These are phyloP conservation scores for Leguminivora glycinivorella DNA, from an alignment of 1,140 invertebrate genomes.

Conservation along the genomic window DNA sequence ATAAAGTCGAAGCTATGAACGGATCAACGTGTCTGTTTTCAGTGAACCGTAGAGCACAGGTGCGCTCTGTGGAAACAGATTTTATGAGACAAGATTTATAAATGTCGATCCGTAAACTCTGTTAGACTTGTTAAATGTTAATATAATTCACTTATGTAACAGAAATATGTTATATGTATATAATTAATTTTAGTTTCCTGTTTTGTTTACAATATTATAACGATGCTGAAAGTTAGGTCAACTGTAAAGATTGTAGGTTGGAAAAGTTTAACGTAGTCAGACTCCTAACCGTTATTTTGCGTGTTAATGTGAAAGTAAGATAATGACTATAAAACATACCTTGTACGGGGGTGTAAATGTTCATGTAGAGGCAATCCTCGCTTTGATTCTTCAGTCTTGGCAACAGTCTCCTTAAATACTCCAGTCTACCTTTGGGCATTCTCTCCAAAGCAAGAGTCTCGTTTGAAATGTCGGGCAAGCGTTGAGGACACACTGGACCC, in stretches of 20 bases:
- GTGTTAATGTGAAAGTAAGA: background rate
- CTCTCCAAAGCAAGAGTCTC: constrained; percentile 88
- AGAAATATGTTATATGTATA: too few relatives aligned
- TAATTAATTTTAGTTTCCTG: too few relatives aligned
- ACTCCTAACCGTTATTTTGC: too few relatives aligned
- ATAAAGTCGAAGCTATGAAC: constrained; percentile 14
- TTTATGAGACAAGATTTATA: constrained; percentile 24
- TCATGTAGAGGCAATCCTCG: constrained; percentile 98
- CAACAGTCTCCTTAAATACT: constrained; percentile 90
- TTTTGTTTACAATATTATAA: too few relatives aligned
- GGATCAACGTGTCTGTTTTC: constrained; percentile 27
- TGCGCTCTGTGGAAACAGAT: constrained; percentile 20
- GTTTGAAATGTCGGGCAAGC: constrained; percentile 90
- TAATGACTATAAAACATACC: constrained; percentile 81
- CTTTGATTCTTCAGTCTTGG: constrained; percentile 94
- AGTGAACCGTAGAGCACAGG: constrained; percentile 21
- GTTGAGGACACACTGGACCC: constrained; percentile 94
- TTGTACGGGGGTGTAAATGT: constrained; percentile 95
- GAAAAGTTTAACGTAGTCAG: too few relatives aligned
- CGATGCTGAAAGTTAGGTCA: too few relatives aligned
- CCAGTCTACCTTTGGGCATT: constrained; percentile 94
- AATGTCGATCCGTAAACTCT: constrained; percentile 2
- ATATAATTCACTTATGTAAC: too few relatives aligned
- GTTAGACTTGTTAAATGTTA: background rate
- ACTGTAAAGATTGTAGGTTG: too few relatives aligned